Percentiles rank a stretch among this genome's conserved stretches.
Evolutionary conservation across 2,113 vertebrate genomes (phyloP).

Genomic region (Myrmecophaga tridactyla): DNA sequence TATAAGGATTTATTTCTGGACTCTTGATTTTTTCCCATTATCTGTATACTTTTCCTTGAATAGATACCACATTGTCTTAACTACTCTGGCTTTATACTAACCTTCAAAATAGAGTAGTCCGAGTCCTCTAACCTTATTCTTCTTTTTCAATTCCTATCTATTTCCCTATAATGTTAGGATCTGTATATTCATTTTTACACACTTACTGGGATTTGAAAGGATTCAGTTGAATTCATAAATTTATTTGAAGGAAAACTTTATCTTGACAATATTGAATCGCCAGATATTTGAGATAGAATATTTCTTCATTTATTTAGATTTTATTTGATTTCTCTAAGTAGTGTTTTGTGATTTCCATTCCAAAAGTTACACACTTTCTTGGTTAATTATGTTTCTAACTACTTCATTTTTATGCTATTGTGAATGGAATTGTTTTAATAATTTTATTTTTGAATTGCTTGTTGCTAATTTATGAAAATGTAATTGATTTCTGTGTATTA

Average conservation of each 20-base stretch:
- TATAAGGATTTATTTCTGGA: accelerated
- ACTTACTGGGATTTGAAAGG: neutral
- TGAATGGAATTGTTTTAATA: neutral
- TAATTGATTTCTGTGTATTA: neutral
- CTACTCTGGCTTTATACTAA: accelerated
- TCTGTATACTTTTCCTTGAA: accelerated
- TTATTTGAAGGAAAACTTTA: no score
- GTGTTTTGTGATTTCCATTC: neutral
- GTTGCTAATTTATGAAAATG: neutral
- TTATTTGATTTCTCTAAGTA: neutral
- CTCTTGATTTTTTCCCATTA: no score
- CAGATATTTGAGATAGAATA: no score
- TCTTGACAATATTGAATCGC: no score
- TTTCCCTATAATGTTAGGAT: neutral
- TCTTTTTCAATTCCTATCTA: neutral
- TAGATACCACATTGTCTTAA: accelerated
- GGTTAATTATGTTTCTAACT: neutral
- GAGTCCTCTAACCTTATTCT: no score
- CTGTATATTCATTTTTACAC: neutral
- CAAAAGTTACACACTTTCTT: neutral
- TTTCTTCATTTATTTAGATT: no score
- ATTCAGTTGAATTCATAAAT: neutral
- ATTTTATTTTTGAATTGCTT: neutral
- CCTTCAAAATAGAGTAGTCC: neutral
- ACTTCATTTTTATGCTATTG: neutral